phyloP scores from a whole-genome alignment of 2,888 invertebrate genomes.

The Athalia circularis region DNA sequence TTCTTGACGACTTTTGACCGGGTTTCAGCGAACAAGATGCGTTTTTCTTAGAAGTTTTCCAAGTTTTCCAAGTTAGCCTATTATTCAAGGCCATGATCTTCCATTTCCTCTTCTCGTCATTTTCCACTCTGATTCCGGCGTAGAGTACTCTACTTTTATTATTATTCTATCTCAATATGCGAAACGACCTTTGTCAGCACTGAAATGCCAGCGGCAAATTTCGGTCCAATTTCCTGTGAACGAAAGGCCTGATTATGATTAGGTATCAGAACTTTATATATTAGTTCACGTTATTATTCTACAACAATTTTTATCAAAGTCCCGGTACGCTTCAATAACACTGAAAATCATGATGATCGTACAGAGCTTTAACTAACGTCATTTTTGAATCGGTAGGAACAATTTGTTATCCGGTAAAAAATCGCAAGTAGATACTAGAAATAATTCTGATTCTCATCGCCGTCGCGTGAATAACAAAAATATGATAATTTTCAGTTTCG shows the following conservation, averaged over 20 bases:
- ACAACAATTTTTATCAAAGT: background rate
- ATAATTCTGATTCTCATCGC: too few species aligned
- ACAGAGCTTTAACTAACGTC: too few species aligned
- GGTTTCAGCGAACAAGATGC: too few species aligned
- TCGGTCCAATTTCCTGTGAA: background rate
- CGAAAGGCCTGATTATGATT: constrained; percentile 1
- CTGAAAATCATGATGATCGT: too few species aligned
- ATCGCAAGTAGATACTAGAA: too few species aligned
- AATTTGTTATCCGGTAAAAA: too few species aligned
- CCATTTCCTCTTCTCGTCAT: background rate
- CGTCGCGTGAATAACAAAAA: too few species aligned
- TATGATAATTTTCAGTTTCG: too few species aligned
- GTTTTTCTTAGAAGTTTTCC: background rate
- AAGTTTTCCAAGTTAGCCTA: too few species aligned
- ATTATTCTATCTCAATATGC: background rate
- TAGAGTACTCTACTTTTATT: constrained; percentile 1
- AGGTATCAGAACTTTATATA: background rate
- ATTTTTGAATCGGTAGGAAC: too few species aligned
- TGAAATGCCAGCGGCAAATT: background rate
- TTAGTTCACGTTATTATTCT: background rate
- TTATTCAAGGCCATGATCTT: background rate
- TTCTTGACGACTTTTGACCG: too few species aligned
- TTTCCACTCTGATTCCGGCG: background rate
- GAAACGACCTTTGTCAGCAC: background rate
- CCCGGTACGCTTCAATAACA: too few species aligned